phyloP scores from a whole-genome alignment of 2,797 vertebrate genomes.

The Schizopygopsis malacanthus region DNA sequence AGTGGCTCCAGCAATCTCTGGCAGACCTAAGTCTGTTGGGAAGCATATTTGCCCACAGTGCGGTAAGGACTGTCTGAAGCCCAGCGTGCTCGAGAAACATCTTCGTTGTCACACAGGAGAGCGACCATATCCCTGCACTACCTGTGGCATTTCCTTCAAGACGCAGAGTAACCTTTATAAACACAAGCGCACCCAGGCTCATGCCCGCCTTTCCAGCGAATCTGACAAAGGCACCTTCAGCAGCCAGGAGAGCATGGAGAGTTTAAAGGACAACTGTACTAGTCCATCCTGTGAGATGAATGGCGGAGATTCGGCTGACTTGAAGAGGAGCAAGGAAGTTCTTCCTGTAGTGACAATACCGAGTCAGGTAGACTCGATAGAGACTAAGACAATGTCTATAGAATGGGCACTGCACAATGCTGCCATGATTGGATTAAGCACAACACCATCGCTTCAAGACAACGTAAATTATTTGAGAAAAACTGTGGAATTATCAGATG shows the following conservation, averaged over 20 bases:
- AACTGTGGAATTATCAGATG: constrained; percentile 50
- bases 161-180: constrained; percentile 99
- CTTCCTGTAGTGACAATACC: constrained; percentile 33
- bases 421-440: constrained; percentile 60
- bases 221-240: constrained; percentile 74
- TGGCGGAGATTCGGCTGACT: constrained; percentile 58
- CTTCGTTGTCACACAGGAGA: constrained; percentile 96
- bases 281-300: constrained; percentile 69
- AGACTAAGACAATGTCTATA: constrained; percentile 41
- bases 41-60: constrained; percentile 92
- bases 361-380: constrained; percentile 31
- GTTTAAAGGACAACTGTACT: constrained; percentile 69
- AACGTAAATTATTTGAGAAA: constrained; percentile 34
- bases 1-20: constrained; percentile 64
- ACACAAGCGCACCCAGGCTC: constrained; percentile 93
- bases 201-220: constrained; percentile 84
- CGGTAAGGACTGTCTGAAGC: constrained; percentile 93
- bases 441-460: constrained; percentile 57
- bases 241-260: constrained; percentile 74
- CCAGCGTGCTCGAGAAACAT: constrained; percentile 96
- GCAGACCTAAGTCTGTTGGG: constrained; percentile 82
- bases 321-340: constrained; percentile 58
- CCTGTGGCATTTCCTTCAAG: constrained; percentile 94
- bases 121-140: constrained; percentile 91
- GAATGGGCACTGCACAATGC: constrained; percentile 56